phyloP scores from a whole-genome alignment of 2,797 vertebrate genomes.

The Gallinago solitaria region DNA sequence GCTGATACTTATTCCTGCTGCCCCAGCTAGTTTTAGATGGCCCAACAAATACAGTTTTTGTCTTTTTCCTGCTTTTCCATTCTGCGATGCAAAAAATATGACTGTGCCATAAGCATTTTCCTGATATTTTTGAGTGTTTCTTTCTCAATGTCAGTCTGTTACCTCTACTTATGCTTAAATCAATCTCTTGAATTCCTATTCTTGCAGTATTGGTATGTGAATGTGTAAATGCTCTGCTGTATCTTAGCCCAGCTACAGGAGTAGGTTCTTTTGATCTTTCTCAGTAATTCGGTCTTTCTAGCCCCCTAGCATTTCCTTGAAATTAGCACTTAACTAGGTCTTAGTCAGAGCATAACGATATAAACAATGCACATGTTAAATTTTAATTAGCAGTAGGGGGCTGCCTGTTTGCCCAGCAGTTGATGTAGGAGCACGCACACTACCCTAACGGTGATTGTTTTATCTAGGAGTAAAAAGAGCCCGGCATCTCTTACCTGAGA shows the following conservation, averaged over 20 bases:
- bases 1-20: background rate
- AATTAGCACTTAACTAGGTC: background rate
- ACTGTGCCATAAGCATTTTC: background rate
- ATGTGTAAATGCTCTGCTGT: background rate
- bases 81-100: background rate
- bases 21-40: background rate
- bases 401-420: background rate
- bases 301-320: background rate
- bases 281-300: background rate
- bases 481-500: conserved; percentile 86
- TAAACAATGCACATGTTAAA: background rate
- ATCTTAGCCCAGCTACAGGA: background rate
- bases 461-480: background rate
- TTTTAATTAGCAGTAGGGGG: background rate
- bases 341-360: background rate
- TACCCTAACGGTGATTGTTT: background rate
- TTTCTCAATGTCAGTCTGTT: background rate
- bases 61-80: background rate
- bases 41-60: background rate
- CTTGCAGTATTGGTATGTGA: background rate
- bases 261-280: background rate
- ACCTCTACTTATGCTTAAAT: background rate
- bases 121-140: background rate
- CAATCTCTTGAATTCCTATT: background rate
- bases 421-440: background rate